Base-by-base conservation (phyloP, 2,888 invertebrate genomes). In the Stenurella melanura region DNA sequence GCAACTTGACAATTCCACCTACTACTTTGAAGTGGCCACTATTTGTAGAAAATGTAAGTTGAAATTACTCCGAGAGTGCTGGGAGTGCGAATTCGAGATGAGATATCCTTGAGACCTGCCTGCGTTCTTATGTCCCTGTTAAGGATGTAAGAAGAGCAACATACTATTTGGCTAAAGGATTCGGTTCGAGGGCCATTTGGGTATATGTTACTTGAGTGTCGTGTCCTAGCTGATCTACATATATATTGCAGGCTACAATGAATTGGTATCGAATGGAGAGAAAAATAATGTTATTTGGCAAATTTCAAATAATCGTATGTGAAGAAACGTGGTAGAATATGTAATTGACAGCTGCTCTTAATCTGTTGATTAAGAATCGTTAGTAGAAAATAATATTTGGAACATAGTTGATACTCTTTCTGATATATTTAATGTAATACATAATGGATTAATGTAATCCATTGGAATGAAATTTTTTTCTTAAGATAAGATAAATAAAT, bases 151-250 rank as follows among this genome's bases (percentile, higher is more conserved):
- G 64, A 64, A 38, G 64, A 64, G 42, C 64, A 30, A 42, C 50
- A 50, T 9, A 19, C 15, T 64, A 42, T 30, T 15, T 30, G 42
- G 38, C 15, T 42, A 42, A 64, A 64, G 64, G 12, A 21, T 12
- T 18, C 19, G 38, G 64, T 18, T 64, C 42, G 42, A 21, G 15
- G 19, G 64, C 42, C 42, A 19, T 64, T 64, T 64, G 42, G 42
- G 64, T 64, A 64, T 64, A 42, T 64, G 64, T 64, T 64, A 64
- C 38, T 63, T 64, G 64, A 61, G 42, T 50, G 42, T 42, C 38
- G 9, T 19, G 19, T 42, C 19, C n/a, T 18, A 11, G 12, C 64
- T 64, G 18, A 42, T 64, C 19, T 64, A 30, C 64, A 64, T 64
- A 64, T 19, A 38, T 64, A 64, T 42, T 38, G 64, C 19, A 64